Evolutionary conservation across 2,797 vertebrate genomes (phyloP), one percentile per base, ranked within the genome.

Genomic region (Pempheris klunzingeri): DNA sequence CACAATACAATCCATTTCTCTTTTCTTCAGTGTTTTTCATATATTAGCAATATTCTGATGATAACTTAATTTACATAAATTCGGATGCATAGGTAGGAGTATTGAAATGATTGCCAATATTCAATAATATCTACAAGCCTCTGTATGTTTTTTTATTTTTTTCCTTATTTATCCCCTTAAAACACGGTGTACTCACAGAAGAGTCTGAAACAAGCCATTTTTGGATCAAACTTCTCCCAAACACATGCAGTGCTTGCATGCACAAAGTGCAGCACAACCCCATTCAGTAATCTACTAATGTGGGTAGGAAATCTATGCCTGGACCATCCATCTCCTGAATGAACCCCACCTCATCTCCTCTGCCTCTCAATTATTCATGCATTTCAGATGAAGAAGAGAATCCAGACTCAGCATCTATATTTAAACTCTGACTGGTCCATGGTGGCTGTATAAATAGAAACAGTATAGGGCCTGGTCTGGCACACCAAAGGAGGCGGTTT

Each of bases 361-460:
- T 88, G 61, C 79, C 81, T 73, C 84, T 95, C 87, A 92, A 95
- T 95, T 94, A 95, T 96, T 95, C 94, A 95, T 95, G 88, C 68
- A 74, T 91, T 90, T 93, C 84, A 91, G 91, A 93, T 91, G 92
- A 94, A 88, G 93, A 93, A 92, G 92, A 95, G 91, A 95, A 92
- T 94, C 91, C 93, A 94, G 94, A 94, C 90, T 92, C 92, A 87
- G 90, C 87, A 88, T 93, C 95, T 95, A 96, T 95, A 94, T 95
- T 94, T 95, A 95, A 93, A 94, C 89, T 83, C 78, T 81, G 81
- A 83, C 92, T 89, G 86, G 84, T 88, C 93, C 81, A 66, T 79
- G 83, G 85, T 85, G 82, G 67, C 74, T 76, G 62, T 94, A 95
- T 94, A 94, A 94, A 95, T 95, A 95, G 92, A 84, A 92, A 79